A percentile compares a stretch with the other conserved stretches of the same genome.
phyloP scores from a whole-genome alignment of 2,888 invertebrate species.

The Platerodrilus igneus region DNA sequence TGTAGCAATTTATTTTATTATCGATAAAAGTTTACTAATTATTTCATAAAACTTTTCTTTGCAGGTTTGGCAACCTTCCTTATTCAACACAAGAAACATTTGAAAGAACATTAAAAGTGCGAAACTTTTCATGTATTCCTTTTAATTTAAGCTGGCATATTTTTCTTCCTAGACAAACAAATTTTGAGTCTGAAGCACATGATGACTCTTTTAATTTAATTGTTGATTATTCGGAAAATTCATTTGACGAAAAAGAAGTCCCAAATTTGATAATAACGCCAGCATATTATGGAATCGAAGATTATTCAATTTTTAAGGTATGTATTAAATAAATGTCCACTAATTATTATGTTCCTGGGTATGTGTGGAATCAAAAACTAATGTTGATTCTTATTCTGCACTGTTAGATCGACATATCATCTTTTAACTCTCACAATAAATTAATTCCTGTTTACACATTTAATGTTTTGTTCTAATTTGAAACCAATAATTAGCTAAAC shows the following conservation, averaged over 20 bases:
- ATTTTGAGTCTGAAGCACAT: conserved; percentile 12
- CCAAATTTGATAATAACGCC: conserved; percentile 19
- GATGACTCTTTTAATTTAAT: conserved; percentile 33
- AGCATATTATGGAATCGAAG: conserved; percentile 32
- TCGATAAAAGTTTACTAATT: conserved; percentile 3
- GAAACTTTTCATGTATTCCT: conserved; percentile 37
- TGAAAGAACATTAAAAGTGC: conserved; percentile 32
- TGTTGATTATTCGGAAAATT: conserved; percentile 26
- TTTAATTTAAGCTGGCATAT: conserved; percentile 38
- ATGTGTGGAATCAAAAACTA: too few relatives aligned
- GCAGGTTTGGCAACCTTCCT: conserved; percentile 34
- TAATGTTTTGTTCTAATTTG: too few relatives aligned
- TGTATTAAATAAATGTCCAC: too few relatives aligned
- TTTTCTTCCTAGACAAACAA: conserved; percentile 25
- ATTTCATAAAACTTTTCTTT: conserved; percentile 8
- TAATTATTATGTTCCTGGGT: too few relatives aligned
- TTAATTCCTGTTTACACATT: too few relatives aligned
- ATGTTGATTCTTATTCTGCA: too few relatives aligned
- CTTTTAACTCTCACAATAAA: too few relatives aligned
- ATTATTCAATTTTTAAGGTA: conserved; percentile 24
- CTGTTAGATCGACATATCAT: too few relatives aligned
- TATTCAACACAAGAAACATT: conserved; percentile 23
- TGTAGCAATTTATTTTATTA: too few relatives aligned
- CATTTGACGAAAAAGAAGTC: conserved; percentile 7
- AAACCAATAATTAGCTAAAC: too few relatives aligned